Evolutionary conservation across 2,888 invertebrate genomes (phyloP).

Genomic region (Trichogramma evanescens): DNA sequence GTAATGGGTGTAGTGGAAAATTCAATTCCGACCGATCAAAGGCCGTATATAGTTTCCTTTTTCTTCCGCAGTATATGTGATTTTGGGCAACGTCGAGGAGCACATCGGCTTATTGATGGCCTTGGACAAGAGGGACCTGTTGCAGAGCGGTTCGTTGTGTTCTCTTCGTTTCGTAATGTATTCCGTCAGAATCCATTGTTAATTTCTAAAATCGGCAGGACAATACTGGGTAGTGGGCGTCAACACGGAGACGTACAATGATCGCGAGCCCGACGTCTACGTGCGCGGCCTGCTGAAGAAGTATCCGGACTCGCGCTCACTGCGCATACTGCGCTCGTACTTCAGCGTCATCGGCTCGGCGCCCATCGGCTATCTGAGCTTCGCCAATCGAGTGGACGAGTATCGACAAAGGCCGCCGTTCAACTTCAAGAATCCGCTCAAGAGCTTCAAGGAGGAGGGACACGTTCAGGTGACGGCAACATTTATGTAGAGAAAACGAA

Average conservation of each 20-base stretch:
- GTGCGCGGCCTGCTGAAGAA: slow-evolving; percentile 64
- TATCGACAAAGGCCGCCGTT: slow-evolving; percentile 82
- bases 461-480: slow-evolving; percentile 17
- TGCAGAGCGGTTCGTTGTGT: slow-evolving; percentile 62
- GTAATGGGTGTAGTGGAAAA: not conserved
- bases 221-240: slow-evolving; percentile 92
- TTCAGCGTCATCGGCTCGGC: slow-evolving; percentile 76
- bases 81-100: slow-evolving; percentile 83
- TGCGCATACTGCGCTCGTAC: slow-evolving; percentile 73
- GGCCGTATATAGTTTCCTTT: slow-evolving; percentile 10
- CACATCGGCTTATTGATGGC: slow-evolving; percentile 87
- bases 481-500: too few species aligned
- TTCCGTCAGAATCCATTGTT: not conserved
- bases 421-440: slow-evolving; percentile 75
- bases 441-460: slow-evolving; percentile 10
- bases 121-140: slow-evolving; percentile 71
- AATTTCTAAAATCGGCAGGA: slow-evolving; percentile 49
- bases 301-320: slow-evolving; percentile 48
- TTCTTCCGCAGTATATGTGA: slow-evolving; percentile 74
- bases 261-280: slow-evolving; percentile 70
- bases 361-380: slow-evolving; percentile 65
- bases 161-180: not conserved
- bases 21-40: not conserved
- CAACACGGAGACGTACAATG: slow-evolving; percentile 81
- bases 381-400: slow-evolving; percentile 70